Percentiles rank a stretch among this genome's conserved stretches.
Conservation (phyloP, 2,113 vertebrate species). For the Nothocercus julius region DNA sequence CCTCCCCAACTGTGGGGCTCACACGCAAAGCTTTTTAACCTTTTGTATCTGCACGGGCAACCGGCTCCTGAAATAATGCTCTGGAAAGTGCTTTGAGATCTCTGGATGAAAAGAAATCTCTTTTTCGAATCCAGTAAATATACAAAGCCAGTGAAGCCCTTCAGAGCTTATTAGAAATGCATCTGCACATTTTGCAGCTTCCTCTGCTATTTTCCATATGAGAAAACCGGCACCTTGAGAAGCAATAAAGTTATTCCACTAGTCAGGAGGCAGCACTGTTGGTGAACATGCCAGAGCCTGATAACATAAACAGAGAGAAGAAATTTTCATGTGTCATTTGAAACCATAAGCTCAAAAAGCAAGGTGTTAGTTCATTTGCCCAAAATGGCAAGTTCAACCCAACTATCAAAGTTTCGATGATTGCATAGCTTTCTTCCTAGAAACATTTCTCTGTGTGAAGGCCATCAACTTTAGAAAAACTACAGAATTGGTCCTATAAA, state of each 20-base stretch:
- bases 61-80: neutral
- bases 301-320: neutral
- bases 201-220: neutral
- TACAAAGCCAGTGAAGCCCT: neutral
- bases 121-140: neutral
- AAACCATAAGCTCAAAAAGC: neutral
- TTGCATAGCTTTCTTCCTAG: neutral
- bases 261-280: neutral
- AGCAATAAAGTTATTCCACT: neutral
- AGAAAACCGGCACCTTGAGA: neutral
- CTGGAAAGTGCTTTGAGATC: neutral
- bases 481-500: accelerated
- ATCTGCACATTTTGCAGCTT: neutral
- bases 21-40: neutral
- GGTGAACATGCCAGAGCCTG: neutral
- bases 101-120: neutral
- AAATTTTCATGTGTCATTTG: neutral
- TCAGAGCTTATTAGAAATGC: neutral
- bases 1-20: neutral
- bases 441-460: neutral
- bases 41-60: accelerated
- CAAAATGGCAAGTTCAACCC: neutral
- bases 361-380: accelerated
- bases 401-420: neutral
- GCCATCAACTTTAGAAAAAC: neutral